Conservation (phyloP, 2,113 vertebrate species). For the Corapipo altera region DNA sequence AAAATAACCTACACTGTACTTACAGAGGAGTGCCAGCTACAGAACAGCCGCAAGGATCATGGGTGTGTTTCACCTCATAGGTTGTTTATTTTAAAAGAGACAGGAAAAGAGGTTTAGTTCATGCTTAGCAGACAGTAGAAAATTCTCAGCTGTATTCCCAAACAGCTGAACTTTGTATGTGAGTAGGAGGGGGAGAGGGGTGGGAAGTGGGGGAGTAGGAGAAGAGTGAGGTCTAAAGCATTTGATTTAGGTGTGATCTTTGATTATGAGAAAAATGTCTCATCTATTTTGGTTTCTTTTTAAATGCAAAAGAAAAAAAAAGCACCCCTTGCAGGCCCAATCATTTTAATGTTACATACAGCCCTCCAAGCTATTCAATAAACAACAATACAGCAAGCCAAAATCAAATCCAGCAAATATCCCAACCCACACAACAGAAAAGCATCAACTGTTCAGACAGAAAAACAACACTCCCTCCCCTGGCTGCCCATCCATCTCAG, state of each 20-base stretch:
- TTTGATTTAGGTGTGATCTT: conserved; percentile 27
- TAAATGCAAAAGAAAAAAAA: background rate
- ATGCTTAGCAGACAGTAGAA: background rate
- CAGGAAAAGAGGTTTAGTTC: background rate
- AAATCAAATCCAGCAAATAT: conserved; percentile 37
- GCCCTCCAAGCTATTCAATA: conserved; percentile 3
- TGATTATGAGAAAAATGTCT: conserved; percentile 10
- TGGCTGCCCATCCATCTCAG: background rate
- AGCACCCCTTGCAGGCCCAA: background rate
- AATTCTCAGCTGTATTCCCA: conserved; percentile 27
- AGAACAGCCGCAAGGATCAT: background rate
- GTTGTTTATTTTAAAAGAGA: background rate
- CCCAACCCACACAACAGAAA: conserved; percentile 43
- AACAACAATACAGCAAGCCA: conserved; percentile 31
- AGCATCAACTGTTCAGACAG: conserved; percentile 13
- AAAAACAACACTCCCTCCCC: conserved; percentile 17
- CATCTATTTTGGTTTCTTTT: conserved; percentile 47
- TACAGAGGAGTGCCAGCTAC: background rate
- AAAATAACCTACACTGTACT: background rate
- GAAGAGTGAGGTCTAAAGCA: background rate
- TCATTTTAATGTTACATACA: background rate
- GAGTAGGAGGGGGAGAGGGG: background rate
- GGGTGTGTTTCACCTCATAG: background rate
- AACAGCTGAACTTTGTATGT: conserved; percentile 15
- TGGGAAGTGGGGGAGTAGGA: background rate